These are phyloP conservation scores for Xiphorhynchus erythropygius DNA, from an alignment of 2,797 vertebrate species.

Conservation along the genomic window DNA sequence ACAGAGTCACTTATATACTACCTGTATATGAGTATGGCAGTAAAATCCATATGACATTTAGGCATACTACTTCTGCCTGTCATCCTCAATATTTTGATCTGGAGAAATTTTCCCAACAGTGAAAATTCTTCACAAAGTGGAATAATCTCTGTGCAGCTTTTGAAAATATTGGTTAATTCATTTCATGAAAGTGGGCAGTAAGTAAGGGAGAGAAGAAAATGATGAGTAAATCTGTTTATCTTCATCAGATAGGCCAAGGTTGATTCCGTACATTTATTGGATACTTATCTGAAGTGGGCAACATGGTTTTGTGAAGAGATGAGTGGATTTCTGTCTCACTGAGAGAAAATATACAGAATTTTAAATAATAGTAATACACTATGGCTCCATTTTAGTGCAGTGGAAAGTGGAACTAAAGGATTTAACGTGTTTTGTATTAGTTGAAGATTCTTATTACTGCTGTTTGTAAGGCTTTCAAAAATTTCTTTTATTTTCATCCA, in stretches of 20 bases:
- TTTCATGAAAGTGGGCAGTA: not conserved
- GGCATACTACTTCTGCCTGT: not conserved
- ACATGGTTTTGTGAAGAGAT: not conserved
- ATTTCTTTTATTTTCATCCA: not conserved
- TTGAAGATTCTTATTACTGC: not conserved
- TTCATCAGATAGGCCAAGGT: not conserved
- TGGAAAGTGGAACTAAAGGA: not conserved
- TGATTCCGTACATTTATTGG: not conserved
- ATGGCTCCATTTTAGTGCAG: not conserved
- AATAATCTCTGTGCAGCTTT: not conserved
- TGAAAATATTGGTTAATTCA: not conserved
- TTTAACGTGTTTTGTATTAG: not conserved
- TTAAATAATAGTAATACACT: not conserved
- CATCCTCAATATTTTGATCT: not conserved
- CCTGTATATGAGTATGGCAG: not conserved
- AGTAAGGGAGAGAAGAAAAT: not conserved
- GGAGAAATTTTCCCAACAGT: not conserved
- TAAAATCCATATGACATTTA: not conserved
- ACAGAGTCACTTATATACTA: not conserved
- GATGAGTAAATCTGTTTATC: not conserved
- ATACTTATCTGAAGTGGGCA: not conserved
- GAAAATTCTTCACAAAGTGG: not conserved
- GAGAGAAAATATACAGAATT: not conserved
- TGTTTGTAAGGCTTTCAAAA: not conserved
- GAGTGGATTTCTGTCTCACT: not conserved